These are phyloP conservation scores for Felis chaus DNA, from an alignment of 2,113 vertebrate genomes.

Conservation along the genomic window DNA sequence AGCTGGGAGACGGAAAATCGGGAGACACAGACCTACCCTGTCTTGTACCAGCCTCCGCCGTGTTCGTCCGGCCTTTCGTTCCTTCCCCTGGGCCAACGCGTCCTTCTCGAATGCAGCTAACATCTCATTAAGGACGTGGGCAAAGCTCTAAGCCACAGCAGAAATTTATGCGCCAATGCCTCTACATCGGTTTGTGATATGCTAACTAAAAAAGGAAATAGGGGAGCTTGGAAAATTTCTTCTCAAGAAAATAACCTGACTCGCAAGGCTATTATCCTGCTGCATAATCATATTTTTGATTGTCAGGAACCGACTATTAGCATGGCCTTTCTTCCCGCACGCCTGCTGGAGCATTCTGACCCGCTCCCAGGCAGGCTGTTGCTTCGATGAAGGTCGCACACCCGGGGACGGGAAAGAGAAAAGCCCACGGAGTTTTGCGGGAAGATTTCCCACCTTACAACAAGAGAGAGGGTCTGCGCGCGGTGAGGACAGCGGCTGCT, in stretches of 20 bases:
- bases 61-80: not conserved
- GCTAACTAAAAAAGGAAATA: conserved; percentile 29
- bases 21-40: not conserved
- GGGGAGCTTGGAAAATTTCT: conserved; percentile 1
- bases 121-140: not conserved
- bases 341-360: not conserved
- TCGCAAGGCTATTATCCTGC: not conserved
- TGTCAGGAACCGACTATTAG: not conserved
- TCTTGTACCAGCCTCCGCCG: not conserved
- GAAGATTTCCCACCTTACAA: not conserved
- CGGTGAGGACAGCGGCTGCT: not conserved
- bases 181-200: not conserved
- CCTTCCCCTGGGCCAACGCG: not conserved
- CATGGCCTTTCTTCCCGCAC: not conserved
- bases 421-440: not conserved
- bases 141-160: not conserved
- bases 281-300: not conserved
- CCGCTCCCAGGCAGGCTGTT: not conserved
- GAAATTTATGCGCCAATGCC: conserved; percentile 19
- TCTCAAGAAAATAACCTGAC: not conserved
- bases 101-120: not conserved
- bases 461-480: not conserved
- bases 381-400: not conserved
- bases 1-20: not conserved
- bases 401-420: not conserved